Base-by-base conservation (phyloP, 2,888 invertebrate genomes). In the Selenia dentaria region DNA sequence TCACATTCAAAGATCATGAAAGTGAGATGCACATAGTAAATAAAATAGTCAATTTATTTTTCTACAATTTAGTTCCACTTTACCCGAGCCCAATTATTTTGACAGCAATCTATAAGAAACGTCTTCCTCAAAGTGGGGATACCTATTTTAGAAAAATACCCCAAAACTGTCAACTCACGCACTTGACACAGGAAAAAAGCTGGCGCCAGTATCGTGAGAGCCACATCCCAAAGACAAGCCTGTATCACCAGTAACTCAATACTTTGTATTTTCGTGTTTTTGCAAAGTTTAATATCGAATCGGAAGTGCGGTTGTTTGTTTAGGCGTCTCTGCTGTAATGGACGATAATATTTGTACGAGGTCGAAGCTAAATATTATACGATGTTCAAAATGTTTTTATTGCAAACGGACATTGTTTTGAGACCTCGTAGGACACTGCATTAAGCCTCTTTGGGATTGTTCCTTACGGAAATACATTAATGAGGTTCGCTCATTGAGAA, bases 261-360 rank as follows among this genome's bases (percentile, higher is more conserved):
- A 85, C 81, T 78, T 69, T 70, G 60, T 72, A 68, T 73, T 61
- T 58, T 54, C 54, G 56, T 63, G 70, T 79, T 77, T 86, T 84
- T 83, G 83, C 84, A 72, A 77, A 74, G 76, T 79, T 75, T 79
- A 77, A 78, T 77, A 68, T 77, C 76, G 72, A 70, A 68, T 74
- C 83, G 88, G 88, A 88, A 86, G 84, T 78, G 66, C 70, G 59
- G 45, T 39, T 88, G 79, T 88, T 88, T 79, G 54, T 67, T 87
- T 86, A 87, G 88, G 88, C 61, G 57, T 59, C 62, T 59, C 62
- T 51, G 61, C 54, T 70, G 70, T 74, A 79, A 84, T 82, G 77
- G 79, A 78, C 73, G 76, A 83, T 78, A 85, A 84, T 81, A 84
- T 85, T 79, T 80, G 74, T 73, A 62, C 59, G 60, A 62, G 51